Conservation (phyloP, 2,113 vertebrate species). For the Coptodon bakossiorum region DNA sequence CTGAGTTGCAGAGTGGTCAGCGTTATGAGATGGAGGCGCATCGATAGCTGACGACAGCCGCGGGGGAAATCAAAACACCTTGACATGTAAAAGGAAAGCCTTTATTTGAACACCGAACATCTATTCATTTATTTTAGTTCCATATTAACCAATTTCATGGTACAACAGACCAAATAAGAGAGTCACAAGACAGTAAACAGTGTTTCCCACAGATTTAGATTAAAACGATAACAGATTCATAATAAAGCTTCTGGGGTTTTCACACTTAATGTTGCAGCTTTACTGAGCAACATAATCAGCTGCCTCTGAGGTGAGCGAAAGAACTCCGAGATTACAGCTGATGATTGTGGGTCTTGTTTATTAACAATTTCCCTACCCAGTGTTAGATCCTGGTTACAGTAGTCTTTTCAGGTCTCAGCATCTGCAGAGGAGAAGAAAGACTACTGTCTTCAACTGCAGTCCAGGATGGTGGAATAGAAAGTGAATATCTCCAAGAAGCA, state of each 20-base stretch:
- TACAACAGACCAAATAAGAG: neutral
- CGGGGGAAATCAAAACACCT: neutral
- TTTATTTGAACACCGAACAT: neutral
- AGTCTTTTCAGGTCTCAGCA: neutral
- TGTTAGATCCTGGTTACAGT: neutral
- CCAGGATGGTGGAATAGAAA: neutral
- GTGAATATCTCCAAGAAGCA: neutral
- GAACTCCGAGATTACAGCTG: neutral
- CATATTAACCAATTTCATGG: neutral
- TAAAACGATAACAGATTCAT: neutral
- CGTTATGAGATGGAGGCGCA: neutral
- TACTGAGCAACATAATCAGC: neutral
- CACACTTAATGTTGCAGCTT: neutral
- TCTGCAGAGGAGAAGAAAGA: neutral
- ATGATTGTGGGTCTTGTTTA: neutral
- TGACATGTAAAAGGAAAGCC: neutral
- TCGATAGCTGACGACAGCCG: neutral
- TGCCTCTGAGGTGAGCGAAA: neutral
- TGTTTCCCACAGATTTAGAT: neutral
- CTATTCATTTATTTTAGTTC: neutral
- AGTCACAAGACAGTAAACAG: neutral
- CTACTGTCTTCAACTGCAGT: neutral
- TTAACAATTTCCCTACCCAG: neutral
- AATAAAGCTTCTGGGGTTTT: neutral
- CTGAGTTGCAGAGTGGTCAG: conserved; percentile 5